phyloP scores from a whole-genome alignment of 2,797 vertebrate species.

The Tachyglossus aculeatus region DNA sequence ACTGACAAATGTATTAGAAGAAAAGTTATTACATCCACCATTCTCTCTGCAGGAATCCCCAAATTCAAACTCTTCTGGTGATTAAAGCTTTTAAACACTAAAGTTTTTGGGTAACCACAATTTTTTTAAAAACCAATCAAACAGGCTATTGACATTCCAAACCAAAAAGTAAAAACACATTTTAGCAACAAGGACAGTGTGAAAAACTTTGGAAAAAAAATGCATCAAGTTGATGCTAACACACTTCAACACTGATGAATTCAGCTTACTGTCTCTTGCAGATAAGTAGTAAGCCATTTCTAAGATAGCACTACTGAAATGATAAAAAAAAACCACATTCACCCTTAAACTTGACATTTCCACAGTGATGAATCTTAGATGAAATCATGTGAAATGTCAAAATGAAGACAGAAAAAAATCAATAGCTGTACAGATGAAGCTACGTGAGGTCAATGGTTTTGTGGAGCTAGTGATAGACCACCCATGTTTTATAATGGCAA shows the following conservation, averaged over 20 bases:
- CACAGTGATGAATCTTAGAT: slow-evolving; percentile 71
- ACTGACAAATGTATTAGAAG: too few relatives aligned
- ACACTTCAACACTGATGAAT: slow-evolving; percentile 55
- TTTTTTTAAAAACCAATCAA: neutral
- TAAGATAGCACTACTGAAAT: slow-evolving; percentile 65
- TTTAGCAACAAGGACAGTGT: slow-evolving; percentile 39
- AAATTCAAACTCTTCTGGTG: slow-evolving; percentile 8
- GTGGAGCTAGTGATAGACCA: slow-evolving; percentile 57
- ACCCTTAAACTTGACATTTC: slow-evolving; percentile 73
- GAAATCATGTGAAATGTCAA: slow-evolving; percentile 76
- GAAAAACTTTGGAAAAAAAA: slow-evolving; percentile 45
- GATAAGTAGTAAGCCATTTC: slow-evolving; percentile 65
- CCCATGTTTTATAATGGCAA: slow-evolving; percentile 55
- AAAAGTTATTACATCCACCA: neutral
- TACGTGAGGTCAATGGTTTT: slow-evolving; percentile 62
- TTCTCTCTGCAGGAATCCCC: neutral
- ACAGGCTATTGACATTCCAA: slow-evolving; percentile 33
- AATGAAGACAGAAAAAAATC: slow-evolving; percentile 72
- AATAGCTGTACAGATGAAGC: slow-evolving; percentile 70
- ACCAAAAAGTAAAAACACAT: slow-evolving; percentile 36
- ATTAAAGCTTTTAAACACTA: slow-evolving; percentile 4
- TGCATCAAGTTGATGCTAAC: slow-evolving; percentile 29
- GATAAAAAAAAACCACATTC: slow-evolving; percentile 49
- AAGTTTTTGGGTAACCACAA: too few relatives aligned
- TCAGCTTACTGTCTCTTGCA: slow-evolving; percentile 51